Conservation (phyloP, 2,888 invertebrate species). For the Encarsia formosa region DNA sequence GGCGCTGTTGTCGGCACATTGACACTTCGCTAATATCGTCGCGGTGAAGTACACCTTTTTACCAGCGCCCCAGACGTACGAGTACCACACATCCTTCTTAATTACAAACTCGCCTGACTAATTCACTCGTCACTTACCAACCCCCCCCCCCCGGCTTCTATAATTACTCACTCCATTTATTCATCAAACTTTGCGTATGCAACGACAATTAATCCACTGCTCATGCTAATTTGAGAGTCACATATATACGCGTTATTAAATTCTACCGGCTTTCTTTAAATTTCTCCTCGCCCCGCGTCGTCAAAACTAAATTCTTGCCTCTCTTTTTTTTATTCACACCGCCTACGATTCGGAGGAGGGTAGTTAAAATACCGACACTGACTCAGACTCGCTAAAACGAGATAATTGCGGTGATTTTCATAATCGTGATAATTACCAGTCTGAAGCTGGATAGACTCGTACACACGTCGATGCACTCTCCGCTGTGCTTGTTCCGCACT, state of each 20-base stretch:
- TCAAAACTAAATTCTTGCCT: too few species aligned
- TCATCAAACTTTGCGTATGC: constrained; percentile 16
- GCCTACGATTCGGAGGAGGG: background rate
- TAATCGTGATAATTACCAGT: constrained; percentile 37
- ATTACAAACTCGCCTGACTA: constrained; percentile 19
- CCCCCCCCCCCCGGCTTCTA: constrained; percentile 2
- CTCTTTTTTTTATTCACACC: background rate
- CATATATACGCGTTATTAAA: too few species aligned
- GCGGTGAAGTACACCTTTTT: too few species aligned
- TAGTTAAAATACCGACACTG: background rate
- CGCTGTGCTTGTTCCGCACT: too few species aligned
- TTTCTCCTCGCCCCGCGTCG: background rate
- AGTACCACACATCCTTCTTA: constrained; percentile 18
- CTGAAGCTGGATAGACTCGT: constrained; percentile 1
- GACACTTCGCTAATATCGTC: too few species aligned
- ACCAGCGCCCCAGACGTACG: too few species aligned
- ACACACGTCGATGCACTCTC: too few species aligned
- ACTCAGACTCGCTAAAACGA: constrained; percentile 27
- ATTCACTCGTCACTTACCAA: constrained; percentile 2
- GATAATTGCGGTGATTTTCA: constrained; percentile 38
- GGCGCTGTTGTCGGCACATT: too few species aligned
- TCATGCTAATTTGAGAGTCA: too few species aligned
- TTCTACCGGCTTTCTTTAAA: background rate
- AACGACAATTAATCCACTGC: constrained; percentile 18
- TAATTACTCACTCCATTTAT: constrained; percentile 15